A percentile compares a stretch with the other conserved stretches of the same genome.
Evolutionary conservation across 2,888 invertebrate species (phyloP).

Genomic region (Dryobotodes eremita): DNA sequence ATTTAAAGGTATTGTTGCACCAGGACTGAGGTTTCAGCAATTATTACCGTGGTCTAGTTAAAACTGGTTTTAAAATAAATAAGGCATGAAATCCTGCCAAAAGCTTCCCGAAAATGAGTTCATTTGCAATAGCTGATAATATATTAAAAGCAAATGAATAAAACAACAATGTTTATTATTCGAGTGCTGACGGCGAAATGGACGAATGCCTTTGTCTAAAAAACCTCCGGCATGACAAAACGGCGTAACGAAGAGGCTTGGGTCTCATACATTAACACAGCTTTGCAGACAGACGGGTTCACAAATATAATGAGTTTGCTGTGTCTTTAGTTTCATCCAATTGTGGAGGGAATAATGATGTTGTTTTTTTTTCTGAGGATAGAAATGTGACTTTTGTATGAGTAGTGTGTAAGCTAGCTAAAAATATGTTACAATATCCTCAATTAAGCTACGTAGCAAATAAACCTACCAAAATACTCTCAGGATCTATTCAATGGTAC

Average conservation of each 20-base stretch:
- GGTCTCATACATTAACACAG: conserved; percentile 54
- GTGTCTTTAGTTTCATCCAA: conserved; percentile 42
- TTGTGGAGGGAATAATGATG: conserved; percentile 42
- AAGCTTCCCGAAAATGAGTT: conserved; percentile 42
- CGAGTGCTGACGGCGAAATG: conserved; percentile 45
- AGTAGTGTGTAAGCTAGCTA: no score
- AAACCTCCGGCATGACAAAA: conserved; percentile 47
- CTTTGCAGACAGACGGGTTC: conserved; percentile 48
- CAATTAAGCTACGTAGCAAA: not conserved
- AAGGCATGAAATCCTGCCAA: conserved; percentile 30
- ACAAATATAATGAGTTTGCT: conserved; percentile 63
- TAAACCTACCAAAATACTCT: not conserved
- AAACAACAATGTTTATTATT: conserved; percentile 61
- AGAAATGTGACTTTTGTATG: not conserved
- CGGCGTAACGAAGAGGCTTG: conserved; percentile 36
- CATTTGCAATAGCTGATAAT: conserved; percentile 58
- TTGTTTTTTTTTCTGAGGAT: conserved; percentile 4
- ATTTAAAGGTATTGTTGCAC: conserved; percentile 39
- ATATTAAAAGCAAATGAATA: conserved; percentile 62
- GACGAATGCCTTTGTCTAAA: conserved; percentile 47
- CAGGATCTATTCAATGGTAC: conserved; percentile 6
- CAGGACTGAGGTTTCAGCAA: conserved; percentile 45
- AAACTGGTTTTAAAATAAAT: conserved; percentile 56
- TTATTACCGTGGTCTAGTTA: conserved; percentile 36
- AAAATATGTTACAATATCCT: not conserved